phyloP scores from a whole-genome alignment of 2,797 vertebrate species.

The Nyctibius grandis region DNA sequence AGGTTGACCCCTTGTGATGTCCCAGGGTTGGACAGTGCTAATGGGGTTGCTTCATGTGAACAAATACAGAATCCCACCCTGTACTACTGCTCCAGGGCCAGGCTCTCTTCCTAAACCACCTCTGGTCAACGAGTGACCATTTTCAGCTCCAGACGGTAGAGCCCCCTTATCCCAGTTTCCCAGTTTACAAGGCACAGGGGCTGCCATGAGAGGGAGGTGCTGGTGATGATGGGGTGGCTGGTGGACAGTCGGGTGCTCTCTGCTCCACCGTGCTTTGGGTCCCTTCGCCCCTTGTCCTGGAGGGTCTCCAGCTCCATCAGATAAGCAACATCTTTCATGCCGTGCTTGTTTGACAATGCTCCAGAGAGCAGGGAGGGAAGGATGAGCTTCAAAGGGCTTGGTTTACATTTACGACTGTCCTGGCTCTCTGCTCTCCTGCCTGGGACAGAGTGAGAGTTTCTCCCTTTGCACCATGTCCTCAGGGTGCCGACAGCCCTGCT shows the following conservation, averaged over 20 bases:
- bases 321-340: not conserved
- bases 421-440: not conserved
- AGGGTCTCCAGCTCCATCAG: not conserved
- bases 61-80: not conserved
- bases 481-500: not conserved
- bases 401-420: not conserved
- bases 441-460: not conserved
- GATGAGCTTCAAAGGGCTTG: not conserved
- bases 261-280: not conserved
- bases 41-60: not conserved
- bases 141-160: not conserved
- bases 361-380: not conserved
- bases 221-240: not conserved
- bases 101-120: not conserved
- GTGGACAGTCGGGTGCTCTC: rapidly evolving
- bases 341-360: not conserved
- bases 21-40: not conserved
- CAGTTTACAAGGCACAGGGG: not conserved
- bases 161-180: not conserved
- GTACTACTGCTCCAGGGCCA: not conserved
- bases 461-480: not conserved
- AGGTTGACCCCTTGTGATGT: not conserved
- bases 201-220: not conserved
- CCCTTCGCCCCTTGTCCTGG: not conserved
- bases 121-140: rapidly evolving